These are phyloP conservation scores for Phoxinus phoxinus DNA, from an alignment of 2,113 vertebrate genomes.

Conservation along the genomic window DNA sequence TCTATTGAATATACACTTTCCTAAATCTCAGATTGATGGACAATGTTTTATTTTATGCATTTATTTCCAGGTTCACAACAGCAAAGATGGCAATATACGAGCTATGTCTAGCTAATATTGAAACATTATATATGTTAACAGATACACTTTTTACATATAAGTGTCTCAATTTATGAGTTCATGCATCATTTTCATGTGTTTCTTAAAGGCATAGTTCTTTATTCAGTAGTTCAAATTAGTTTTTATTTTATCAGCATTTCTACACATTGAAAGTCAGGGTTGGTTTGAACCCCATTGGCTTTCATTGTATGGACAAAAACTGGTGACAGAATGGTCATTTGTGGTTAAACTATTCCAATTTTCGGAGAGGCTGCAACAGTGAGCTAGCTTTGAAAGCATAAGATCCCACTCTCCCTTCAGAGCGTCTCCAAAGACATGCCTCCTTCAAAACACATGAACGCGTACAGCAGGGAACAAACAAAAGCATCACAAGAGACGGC, in stretches of 20 bases:
- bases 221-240: too few relatives aligned
- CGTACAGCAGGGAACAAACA: too few relatives aligned
- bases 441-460: too few relatives aligned
- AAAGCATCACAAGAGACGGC: too few relatives aligned
- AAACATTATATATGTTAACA: background rate
- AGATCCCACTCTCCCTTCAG: too few relatives aligned
- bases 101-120: background rate
- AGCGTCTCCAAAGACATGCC: too few relatives aligned
- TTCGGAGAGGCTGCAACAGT: too few relatives aligned
- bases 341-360: background rate
- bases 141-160: background rate
- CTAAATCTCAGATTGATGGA: background rate
- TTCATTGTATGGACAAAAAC: constrained; percentile 5
- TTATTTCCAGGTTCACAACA: background rate
- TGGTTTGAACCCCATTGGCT: background rate
- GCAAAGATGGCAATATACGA: background rate
- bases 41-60: too few relatives aligned
- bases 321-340: background rate
- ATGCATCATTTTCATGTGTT: background rate
- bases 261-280: background rate
- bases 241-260: background rate
- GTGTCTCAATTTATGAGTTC: background rate
- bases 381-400: too few relatives aligned
- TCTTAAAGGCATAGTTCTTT: background rate
- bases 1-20: background rate